Base-by-base conservation (phyloP, 2,888 invertebrate genomes). In the Mayetiola destructor region DNA sequence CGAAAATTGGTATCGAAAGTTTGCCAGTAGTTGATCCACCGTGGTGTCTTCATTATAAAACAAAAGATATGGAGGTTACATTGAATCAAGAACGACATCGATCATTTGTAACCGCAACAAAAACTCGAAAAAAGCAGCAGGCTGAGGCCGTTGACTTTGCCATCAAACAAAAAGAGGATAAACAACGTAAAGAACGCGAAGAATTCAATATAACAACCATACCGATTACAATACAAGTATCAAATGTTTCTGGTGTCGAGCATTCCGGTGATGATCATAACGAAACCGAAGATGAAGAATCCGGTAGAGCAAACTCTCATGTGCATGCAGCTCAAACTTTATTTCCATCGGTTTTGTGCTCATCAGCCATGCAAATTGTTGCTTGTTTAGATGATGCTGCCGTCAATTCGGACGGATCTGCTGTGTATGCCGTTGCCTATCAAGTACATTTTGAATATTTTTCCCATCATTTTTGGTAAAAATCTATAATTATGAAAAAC, bases 51-150 rank as follows among this genome's bases (percentile, higher is more conserved):
- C 88, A 93, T 67, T 91, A 93, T 58, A 96, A 96, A 73, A 94
- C 94, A 20, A 97, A 97, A 74, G 95, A 99, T 59, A 95, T 99
- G 79, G 97, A 99, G 75, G 93, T 99, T 65, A 94, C 96, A 0
- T 81, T 99, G 57, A 96, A 95, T 73, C 96, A 99, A 74, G 97
- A 97, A 68, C 84, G 94, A 73, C 90, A 92, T 73, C 80, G 91
- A 61, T 91, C 95, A 6, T 74, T 96, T 65, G 97, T 99, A 53
- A 97, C 99, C 27, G 97, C 99, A 10, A 97, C 97, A 0, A 95
- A 97, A 70, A 99, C 97, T 0, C 80, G 99, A 20, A 92, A 99
- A 69, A 99, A 99, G 70, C 97, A 99, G 70, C 96, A 99, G 73
- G 96, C 97, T 20, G 99, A 99, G 73, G 82, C 97, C 59, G 93